These are phyloP conservation scores for Actinernus sp. DNA, from an alignment of 92 coral and sea anemone species.

Conservation along the genomic window DNA sequence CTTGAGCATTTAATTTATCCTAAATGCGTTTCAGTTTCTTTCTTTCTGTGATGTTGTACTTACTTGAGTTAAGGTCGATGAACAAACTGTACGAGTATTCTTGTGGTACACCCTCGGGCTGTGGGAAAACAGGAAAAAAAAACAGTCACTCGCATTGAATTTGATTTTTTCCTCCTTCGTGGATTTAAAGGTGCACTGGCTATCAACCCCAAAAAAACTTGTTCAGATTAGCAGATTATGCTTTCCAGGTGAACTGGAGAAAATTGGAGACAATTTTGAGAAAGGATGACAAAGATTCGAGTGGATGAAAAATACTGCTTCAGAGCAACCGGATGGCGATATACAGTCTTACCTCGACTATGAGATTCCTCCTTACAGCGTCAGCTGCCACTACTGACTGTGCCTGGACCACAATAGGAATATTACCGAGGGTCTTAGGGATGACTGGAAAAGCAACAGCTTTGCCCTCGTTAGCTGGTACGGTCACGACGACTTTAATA, in stretches of 20 bases:
- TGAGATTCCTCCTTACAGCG: conserved; percentile 77
- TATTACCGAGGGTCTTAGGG: conserved; percentile 69
- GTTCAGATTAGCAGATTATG: no score
- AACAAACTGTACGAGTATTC: conserved; percentile 92
- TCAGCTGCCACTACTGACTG: conserved; percentile 83
- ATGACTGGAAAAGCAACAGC: conserved; percentile 90
- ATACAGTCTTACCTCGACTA: conserved; percentile 93
- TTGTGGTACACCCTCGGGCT: conserved; percentile 94
- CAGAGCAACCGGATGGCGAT: no score
- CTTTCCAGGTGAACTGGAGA: no score
- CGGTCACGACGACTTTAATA: conserved; percentile 46
- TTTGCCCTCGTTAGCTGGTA: conserved; percentile 83
- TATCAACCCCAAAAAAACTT: neutral
- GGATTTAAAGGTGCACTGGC: neutral
- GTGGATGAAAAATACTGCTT: no score
- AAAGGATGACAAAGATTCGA: no score
- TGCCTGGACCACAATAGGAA: conserved; percentile 86
- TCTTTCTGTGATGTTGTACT: no score
- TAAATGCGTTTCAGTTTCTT: no score
- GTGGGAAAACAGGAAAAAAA: conserved; percentile 1
- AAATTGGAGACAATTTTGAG: no score
- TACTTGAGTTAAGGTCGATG: conserved; percentile 91
- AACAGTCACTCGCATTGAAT: neutral
- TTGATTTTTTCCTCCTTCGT: neutral
- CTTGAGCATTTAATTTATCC: no score